Evolutionary conservation across 2,888 invertebrate species (phyloP).

Genomic region (Fragum sueziense): DNA sequence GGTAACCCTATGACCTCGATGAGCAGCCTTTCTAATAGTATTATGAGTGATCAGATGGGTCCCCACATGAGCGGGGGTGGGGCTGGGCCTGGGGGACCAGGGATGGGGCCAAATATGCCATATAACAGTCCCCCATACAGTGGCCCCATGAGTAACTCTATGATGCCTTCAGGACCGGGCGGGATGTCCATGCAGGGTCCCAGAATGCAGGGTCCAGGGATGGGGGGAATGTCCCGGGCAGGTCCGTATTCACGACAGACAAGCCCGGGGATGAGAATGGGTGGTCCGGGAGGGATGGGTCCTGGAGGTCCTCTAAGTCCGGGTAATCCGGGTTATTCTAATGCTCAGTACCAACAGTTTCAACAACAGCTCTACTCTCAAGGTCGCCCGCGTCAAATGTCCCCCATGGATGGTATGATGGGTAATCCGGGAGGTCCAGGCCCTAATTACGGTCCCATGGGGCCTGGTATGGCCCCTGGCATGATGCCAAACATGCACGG

Average conservation of each 20-base stretch:
- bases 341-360: conserved; percentile 78
- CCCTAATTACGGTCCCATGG: conserved; percentile 48
- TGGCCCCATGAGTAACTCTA: conserved; percentile 55
- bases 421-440: conserved; percentile 59
- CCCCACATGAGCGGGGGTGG: conserved; percentile 45
- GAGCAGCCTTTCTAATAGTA: conserved; percentile 70
- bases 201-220: conserved; percentile 63
- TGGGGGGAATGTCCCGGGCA: conserved; percentile 61
- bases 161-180: conserved; percentile 63
- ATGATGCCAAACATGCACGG: conserved; percentile 74
- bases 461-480: conserved; percentile 61
- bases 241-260: conserved; percentile 62
- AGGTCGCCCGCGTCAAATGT: conserved; percentile 73
- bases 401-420: conserved; percentile 72
- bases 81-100: conserved; percentile 18
- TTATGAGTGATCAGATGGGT: conserved; percentile 66
- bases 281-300: conserved; percentile 57
- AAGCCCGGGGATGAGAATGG: conserved; percentile 67
- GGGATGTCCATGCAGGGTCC: conserved; percentile 69
- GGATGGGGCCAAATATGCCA: conserved; percentile 64
- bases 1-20: conserved; percentile 65
- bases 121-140: conserved; percentile 62
- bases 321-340: conserved; percentile 63
- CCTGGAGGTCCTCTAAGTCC: conserved; percentile 54
- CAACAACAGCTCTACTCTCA: conserved; percentile 80